phyloP scores from a whole-genome alignment of 2,888 invertebrate genomes.

The Lottia scabra region DNA sequence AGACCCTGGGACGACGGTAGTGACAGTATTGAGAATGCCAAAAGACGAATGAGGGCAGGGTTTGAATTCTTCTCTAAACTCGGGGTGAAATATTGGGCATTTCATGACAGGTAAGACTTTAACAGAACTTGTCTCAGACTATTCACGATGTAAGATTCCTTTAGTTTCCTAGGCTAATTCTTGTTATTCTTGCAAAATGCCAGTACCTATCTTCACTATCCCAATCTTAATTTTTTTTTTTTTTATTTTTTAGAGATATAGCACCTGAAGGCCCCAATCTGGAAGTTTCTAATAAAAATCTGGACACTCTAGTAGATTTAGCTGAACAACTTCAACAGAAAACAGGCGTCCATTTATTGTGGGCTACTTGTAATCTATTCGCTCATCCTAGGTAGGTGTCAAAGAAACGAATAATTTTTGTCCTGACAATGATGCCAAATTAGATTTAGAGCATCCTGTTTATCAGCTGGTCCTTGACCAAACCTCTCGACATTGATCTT shows the following conservation, averaged over 20 bases:
- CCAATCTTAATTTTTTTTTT: too few relatives aligned
- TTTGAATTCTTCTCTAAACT: conserved; percentile 77
- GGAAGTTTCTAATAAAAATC: conserved; percentile 73
- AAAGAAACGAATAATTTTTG: too few relatives aligned
- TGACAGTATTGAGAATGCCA: conserved; percentile 74
- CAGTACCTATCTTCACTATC: too few relatives aligned
- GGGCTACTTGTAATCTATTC: conserved; percentile 78
- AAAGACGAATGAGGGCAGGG: conserved; percentile 74
- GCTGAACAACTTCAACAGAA: conserved; percentile 74
- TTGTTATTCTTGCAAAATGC: too few relatives aligned
- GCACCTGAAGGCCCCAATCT: conserved; percentile 73
- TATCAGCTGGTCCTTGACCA: too few relatives aligned
- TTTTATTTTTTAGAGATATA: conserved; percentile 70
- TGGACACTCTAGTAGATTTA: conserved; percentile 75
- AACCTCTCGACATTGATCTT: too few relatives aligned
- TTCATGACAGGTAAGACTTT: conserved; percentile 72
- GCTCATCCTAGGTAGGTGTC: conserved; percentile 73
- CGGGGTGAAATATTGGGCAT: conserved; percentile 77
- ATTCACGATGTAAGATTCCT: too few relatives aligned
- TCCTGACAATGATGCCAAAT: too few relatives aligned
- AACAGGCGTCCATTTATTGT: conserved; percentile 75
- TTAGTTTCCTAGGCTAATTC: too few relatives aligned
- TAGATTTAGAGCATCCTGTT: too few relatives aligned
- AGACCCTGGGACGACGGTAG: conserved; percentile 76
- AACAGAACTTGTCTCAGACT: too few relatives aligned